These are phyloP conservation scores for Premnoplex brunnescens DNA, from an alignment of 2,797 vertebrate species.

Conservation along the genomic window DNA sequence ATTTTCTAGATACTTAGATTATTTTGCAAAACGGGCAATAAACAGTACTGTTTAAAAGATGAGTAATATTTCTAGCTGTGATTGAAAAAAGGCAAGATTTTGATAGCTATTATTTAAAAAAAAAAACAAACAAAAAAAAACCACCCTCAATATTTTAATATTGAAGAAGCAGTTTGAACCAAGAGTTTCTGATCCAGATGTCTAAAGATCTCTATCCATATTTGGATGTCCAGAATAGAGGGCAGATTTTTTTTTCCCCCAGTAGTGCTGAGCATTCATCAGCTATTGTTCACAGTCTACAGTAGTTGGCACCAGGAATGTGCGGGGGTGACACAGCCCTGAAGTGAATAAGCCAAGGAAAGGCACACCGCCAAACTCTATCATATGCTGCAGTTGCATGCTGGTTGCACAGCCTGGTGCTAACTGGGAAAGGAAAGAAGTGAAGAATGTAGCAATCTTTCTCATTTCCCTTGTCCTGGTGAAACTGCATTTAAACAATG, in stretches of 20 bases:
- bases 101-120: background rate
- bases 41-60: background rate
- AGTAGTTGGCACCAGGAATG: constrained; percentile 13
- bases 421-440: background rate
- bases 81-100: background rate
- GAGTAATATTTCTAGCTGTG: background rate
- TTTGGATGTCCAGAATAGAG: background rate
- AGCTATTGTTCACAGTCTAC: constrained; percentile 4
- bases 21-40: background rate
- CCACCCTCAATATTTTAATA: background rate
- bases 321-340: background rate
- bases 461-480: background rate
- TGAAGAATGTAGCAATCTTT: background rate
- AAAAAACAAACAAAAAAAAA: too few relatives aligned
- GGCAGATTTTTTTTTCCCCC: background rate
- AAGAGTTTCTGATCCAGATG: background rate
- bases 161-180: background rate
- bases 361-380: background rate
- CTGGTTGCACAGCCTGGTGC: background rate
- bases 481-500: background rate
- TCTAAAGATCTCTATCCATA: background rate
- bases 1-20: background rate
- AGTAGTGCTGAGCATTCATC: background rate
- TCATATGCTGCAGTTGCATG: background rate
- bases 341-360: background rate